phyloP scores from a whole-genome alignment of 64 coral and sea anemone species.

The Pachyseris speciosa region DNA sequence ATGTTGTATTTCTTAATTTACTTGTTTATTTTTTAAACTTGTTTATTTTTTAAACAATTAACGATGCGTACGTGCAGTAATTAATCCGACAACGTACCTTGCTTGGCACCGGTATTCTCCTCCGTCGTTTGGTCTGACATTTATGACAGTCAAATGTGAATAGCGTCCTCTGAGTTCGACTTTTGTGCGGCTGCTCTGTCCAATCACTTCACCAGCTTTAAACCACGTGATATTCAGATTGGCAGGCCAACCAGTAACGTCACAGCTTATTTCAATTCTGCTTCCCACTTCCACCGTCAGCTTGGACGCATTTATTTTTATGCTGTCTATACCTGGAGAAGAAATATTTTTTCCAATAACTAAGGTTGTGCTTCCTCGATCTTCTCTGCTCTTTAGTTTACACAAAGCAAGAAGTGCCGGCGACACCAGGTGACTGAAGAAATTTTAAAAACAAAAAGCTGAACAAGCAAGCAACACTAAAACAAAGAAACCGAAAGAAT shows the following conservation, averaged over 20 bases:
- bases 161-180: not conserved
- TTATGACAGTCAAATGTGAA: slow-evolving; percentile 31
- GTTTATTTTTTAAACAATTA: no score
- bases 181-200: slow-evolving; percentile 9
- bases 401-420: no score
- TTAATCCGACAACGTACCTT: slow-evolving; percentile 1
- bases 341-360: no score
- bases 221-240: slow-evolving; percentile 27
- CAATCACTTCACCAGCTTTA: not conserved
- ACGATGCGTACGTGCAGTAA: no score
- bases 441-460: no score
- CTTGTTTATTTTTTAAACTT: no score
- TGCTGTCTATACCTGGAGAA: not conserved
- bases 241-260: slow-evolving; percentile 4
- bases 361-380: no score
- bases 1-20: no score
- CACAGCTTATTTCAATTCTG: not conserved
- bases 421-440: no score
- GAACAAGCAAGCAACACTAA: no score
- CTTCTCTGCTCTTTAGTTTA: no score
- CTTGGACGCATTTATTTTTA: not conserved
- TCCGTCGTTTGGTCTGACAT: not conserved
- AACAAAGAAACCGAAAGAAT: no score
- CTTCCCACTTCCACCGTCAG: not conserved
- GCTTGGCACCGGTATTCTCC: slow-evolving; percentile 29